Evolutionary conservation across 2,113 vertebrate genomes (phyloP).

Genomic region (Dunckerocampus dactyliophorus): DNA sequence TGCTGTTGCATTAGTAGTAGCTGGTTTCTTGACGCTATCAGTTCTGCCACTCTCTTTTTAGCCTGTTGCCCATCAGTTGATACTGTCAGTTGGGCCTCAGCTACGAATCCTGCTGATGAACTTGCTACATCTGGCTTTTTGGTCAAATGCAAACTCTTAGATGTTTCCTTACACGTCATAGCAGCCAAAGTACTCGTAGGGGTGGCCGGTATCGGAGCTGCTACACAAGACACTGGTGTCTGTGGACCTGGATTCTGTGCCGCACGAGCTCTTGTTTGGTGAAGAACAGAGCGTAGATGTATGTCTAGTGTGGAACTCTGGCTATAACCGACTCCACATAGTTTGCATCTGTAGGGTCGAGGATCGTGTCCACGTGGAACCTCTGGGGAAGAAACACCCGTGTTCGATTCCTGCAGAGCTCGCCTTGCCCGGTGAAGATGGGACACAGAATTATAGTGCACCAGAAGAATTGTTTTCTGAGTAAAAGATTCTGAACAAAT

Average conservation of each 20-base stretch:
- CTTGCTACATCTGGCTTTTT: conserved; percentile 44
- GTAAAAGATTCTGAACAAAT: conserved; percentile 99
- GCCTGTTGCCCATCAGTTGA: conserved; percentile 79
- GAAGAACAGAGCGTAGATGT: conserved; percentile 95
- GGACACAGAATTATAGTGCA: conserved; percentile 98
- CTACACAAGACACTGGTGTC: conserved; percentile 76
- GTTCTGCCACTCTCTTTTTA: conserved; percentile 85
- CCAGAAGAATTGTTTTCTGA: conserved; percentile 95
- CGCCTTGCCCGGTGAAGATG: conserved; percentile 95
- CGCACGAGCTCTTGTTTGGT: conserved; percentile 94
- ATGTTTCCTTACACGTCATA: conserved; percentile 43
- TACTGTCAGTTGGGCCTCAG: conserved; percentile 50
- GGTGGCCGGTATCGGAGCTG: conserved; percentile 39
- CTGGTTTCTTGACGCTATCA: conserved; percentile 85
- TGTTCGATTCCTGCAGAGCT: conserved; percentile 87
- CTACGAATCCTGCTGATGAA: conserved; percentile 33
- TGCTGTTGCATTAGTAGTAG: conserved; percentile 76
- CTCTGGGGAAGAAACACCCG: conserved; percentile 75
- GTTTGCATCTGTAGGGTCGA: conserved; percentile 93
- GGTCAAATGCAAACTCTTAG: conserved; percentile 38
- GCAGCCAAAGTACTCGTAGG: conserved; percentile 27
- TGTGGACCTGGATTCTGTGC: conserved; percentile 67
- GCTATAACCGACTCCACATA: conserved; percentile 95
- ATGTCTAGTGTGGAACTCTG: conserved; percentile 98
- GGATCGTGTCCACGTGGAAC: conserved; percentile 88